Conservation (phyloP, 2,888 invertebrate genomes). For the Coelinius sp. region DNA sequence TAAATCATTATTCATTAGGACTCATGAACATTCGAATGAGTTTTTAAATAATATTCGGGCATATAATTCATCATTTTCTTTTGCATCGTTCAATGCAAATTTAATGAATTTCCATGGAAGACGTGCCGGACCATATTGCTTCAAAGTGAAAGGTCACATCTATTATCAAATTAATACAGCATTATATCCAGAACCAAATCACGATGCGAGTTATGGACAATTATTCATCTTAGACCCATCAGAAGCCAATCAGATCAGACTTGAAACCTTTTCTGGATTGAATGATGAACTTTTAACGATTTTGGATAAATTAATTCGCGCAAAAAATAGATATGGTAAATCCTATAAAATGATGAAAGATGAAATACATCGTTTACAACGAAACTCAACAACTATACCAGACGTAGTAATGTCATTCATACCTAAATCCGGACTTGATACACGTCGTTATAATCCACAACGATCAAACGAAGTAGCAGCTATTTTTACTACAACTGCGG, state of each 20-base stretch:
- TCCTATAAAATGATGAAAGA: background rate
- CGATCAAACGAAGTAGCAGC: background rate
- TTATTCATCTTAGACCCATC: background rate
- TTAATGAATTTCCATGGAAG: background rate
- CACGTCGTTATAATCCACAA: no score
- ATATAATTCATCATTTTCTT: background rate
- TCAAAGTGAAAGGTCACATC: background rate
- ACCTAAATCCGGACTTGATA: background rate
- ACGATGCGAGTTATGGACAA: background rate
- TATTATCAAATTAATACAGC: background rate
- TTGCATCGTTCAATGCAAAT: slow-evolving; percentile 1
- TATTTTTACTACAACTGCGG: background rate
- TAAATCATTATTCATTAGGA: background rate
- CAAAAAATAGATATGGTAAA: background rate
- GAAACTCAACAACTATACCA: background rate
- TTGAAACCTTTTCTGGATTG: background rate
- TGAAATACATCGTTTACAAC: background rate
- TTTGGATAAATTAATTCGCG: background rate
- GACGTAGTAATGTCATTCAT: background rate
- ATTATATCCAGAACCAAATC: background rate
- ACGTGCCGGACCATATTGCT: background rate
- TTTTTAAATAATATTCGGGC: background rate
- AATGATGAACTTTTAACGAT: background rate
- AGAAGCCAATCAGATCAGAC: background rate
- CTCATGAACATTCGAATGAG: background rate